Evolutionary conservation across 2,888 invertebrate species (phyloP), one percentile per base, ranked within the genome.

Genomic region (Drosophila lutescens): DNA sequence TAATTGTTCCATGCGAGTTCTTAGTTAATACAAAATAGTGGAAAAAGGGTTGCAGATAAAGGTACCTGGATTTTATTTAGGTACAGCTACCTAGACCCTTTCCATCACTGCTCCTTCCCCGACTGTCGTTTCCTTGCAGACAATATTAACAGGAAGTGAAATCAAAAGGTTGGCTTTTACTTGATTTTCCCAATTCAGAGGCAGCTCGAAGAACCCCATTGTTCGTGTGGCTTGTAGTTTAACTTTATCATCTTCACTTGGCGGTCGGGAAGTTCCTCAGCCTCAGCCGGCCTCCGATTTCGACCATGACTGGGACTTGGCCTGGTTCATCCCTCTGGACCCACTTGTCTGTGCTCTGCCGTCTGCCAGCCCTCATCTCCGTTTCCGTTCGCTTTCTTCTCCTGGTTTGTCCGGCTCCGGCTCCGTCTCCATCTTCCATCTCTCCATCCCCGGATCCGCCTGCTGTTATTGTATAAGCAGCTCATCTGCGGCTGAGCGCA

Each of bases 61-160:
- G 20, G 20, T 57, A 17, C 36, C 47, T 10, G 6, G 2, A 5
- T n/a, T 10, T 13, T 30, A 5, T 13, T 6, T 6, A 53, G 15
- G 15, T 26, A 40, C n/a, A 12, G 6, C 7, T 17, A 41, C 30
- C 40, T 13, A 53, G 4, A 13, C 12, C 32, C 13, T 15, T 32
- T 4, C 4, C 58, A 59, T 41, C 58, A 15, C 58, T 41, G 4
- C 6, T 12, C 9, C 26, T 20, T 30, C n/a, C 41, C 36, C 43
- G 12, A 12, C 49, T 17, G 49, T 30, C 53, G 38, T 40, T 26
- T 40, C 58, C 66, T 60, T 47, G 66, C 69, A 73, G 74, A 74
- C 78, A 87, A 85, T 87, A 86, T 87, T 86, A 87, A 85, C 87
- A 87, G 86, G 86, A 86, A 87, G 85, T 87, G 80, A 86, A 86